phyloP scores from a whole-genome alignment of 2,797 vertebrate genomes.

The Rhinatrema bivittatum region DNA sequence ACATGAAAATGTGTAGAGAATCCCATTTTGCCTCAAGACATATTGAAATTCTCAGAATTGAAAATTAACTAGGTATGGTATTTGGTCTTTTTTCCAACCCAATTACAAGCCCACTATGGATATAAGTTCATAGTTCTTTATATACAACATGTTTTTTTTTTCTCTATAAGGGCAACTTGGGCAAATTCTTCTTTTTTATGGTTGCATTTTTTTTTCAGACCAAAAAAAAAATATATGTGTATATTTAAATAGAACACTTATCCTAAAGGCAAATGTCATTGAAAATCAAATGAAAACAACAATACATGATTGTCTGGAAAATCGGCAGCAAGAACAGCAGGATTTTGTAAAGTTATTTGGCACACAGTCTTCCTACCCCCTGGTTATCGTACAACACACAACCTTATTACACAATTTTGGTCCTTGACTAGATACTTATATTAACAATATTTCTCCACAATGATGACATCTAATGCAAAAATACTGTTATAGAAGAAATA shows the following conservation, averaged over 20 bases:
- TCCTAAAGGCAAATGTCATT: conserved; percentile 2
- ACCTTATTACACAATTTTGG: conserved; percentile 80
- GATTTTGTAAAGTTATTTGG: conserved; percentile 70
- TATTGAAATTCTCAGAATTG: too few relatives aligned
- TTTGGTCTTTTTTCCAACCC: too few relatives aligned
- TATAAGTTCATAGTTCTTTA: too few relatives aligned
- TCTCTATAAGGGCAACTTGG: not conserved
- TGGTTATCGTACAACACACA: conserved; percentile 70
- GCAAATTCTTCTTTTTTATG: not conserved
- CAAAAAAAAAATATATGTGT: too few relatives aligned
- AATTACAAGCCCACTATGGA: too few relatives aligned
- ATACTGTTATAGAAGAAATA: conserved; percentile 84
- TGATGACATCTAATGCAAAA: conserved; percentile 68
- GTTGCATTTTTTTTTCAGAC: not conserved
- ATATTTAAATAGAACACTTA: conserved; percentile 28
- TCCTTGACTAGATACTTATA: conserved; percentile 91
- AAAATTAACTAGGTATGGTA: too few relatives aligned
- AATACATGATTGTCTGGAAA: conserved; percentile 80
- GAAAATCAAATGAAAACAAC: conserved; percentile 33
- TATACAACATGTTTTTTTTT: too few relatives aligned
- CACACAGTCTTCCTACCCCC: conserved; percentile 72
- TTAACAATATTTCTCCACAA: conserved; percentile 82
- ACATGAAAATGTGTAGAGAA: too few relatives aligned
- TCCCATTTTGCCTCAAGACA: too few relatives aligned
- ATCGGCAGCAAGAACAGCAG: conserved; percentile 46